Evolutionary conservation across 1,140 invertebrate species (phyloP), one percentile per base, ranked within the genome.

Genomic region (Sitobion miscanthi): DNA sequence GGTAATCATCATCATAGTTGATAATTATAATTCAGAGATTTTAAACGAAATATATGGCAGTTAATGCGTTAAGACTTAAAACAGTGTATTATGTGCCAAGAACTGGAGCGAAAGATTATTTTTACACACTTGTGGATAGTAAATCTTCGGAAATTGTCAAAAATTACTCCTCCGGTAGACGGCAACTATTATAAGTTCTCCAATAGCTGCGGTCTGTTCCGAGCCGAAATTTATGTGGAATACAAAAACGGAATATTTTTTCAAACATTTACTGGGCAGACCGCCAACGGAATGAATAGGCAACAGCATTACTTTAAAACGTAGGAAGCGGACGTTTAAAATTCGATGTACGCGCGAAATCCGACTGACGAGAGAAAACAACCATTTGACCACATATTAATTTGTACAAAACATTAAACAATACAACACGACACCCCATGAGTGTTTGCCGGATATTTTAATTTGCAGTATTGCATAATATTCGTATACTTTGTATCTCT

Each of bases 61-160:
- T 89, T 89, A 54, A 42, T 17, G 52, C 11, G 52, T 38, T 86
- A 86, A 20, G 14, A 77, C 23, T 77, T 77, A 77, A 77, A 30
- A 47, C 47, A n/a, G 45, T 47, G 30, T 30, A 30, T 47, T 20
- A 52, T 45, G 89, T 90, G 89, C 89, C 89, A 90, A 90, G 89
- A 90, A 69, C 57, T 90, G 89, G 57, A 69, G 57, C 17, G 38
- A 45, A 62, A 90, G 35, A 90, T 62, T 90, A 90, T 90, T 90
- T 90, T 90, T 45, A 38, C 45, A 69, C 57, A n/a, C 0, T 30
- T 6, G 9, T 62, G 23, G 89, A 9, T 57, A 23, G 89, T 90
- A 69, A 45, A 69, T 90, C 25, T 62, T 62, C 35, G 38, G 38
- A 90, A 90, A 69, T 69, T 45, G 89, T 90, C 38, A 69, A 90